Evolutionary conservation across 2,113 vertebrate genomes (phyloP), one percentile per base, ranked within the genome.

Genomic region (Malurus elegans): DNA sequence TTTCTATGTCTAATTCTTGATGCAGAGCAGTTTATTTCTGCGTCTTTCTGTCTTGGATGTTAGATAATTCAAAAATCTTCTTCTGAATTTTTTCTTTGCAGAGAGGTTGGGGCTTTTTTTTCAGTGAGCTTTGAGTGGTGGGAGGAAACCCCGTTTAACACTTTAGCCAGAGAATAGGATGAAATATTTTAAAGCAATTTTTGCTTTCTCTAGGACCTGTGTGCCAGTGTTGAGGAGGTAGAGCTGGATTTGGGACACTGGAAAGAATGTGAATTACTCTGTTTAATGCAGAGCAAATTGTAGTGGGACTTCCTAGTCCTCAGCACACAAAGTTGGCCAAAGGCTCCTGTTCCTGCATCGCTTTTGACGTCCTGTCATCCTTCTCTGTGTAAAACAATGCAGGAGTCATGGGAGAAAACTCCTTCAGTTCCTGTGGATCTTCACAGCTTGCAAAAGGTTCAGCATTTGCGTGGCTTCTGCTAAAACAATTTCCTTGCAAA

Each of bases 341-440:
- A 83, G 56, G 75, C 65, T 96, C 51, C 72, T 88, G 82, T 80
- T 92, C 82, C 75, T 88, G 82, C 79, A 3, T 80, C 83, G 56
- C 44, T 86, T 95, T 93, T 95, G 92, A 93, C 92, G 88, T 94
- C 51, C 36, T 64, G 60, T 78, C 58, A 60, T 96, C 72, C 48
- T 90, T 93, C 67, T 60, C 75, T 53, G 47, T 56, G 47, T 54
- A 64, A 86, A 96, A 94, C 90, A 95, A 95, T 90, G 79, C 71
- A 82, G 29, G 36, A 85, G 74, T 66, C 66, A 80, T 19, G 50
- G 71, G 95, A 93, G 67, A 82, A 83, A 91, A 92, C 58, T 42
- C 85, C 34, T 93, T 51, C 74, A 51, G 90, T 97, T 96, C 87
- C 92, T 91, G 90, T 88, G 75, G 69, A 78, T 96, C 92, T 86